Evolutionary conservation across 2,888 invertebrate species (phyloP).

Genomic region (Patella depressa): DNA sequence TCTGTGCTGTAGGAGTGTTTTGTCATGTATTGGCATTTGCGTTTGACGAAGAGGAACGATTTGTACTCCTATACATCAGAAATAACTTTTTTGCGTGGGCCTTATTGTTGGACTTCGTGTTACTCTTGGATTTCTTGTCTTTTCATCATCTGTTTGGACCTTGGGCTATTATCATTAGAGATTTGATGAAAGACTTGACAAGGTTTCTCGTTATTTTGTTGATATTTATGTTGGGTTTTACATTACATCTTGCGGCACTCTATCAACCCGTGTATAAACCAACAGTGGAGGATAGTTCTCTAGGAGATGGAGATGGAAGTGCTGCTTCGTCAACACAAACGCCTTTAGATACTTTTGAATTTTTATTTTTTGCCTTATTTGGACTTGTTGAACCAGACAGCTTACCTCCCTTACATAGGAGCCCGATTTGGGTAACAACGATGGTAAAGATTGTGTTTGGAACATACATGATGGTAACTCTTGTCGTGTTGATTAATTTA

Average conservation of each 20-base stretch:
- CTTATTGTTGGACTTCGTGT: slow-evolving; percentile 95
- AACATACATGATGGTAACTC: slow-evolving; percentile 96
- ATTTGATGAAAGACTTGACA: slow-evolving; percentile 82
- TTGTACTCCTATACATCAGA: slow-evolving; percentile 82
- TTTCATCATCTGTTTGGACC: slow-evolving; percentile 99
- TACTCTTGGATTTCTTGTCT: slow-evolving; percentile 93
- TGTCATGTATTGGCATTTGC: slow-evolving; percentile 84
- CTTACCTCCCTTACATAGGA: slow-evolving; percentile 74
- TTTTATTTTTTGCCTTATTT: slow-evolving; percentile 98
- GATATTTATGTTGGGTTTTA: slow-evolving; percentile 98
- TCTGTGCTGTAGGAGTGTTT: slow-evolving; percentile 75
- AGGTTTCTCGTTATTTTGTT: slow-evolving; percentile 96
- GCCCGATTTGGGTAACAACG: slow-evolving; percentile 71
- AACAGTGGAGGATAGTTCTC: slow-evolving; percentile 34
- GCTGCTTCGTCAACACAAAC: slow-evolving; percentile 49
- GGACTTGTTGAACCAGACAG: slow-evolving; percentile 83
- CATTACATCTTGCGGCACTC: slow-evolving; percentile 88
- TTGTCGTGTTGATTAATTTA: slow-evolving; percentile 97
- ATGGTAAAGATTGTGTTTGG: slow-evolving; percentile 83
- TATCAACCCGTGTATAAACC: slow-evolving; percentile 82
- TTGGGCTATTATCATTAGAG: slow-evolving; percentile 99
- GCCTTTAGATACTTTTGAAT: slow-evolving; percentile 87
- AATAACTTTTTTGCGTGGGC: slow-evolving; percentile 98
- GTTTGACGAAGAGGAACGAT: slow-evolving; percentile 75
- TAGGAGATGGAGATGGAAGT: slow-evolving; percentile 55